phyloP scores from a whole-genome alignment of 2,888 invertebrate genomes.

The Drosophila subquinaria region DNA sequence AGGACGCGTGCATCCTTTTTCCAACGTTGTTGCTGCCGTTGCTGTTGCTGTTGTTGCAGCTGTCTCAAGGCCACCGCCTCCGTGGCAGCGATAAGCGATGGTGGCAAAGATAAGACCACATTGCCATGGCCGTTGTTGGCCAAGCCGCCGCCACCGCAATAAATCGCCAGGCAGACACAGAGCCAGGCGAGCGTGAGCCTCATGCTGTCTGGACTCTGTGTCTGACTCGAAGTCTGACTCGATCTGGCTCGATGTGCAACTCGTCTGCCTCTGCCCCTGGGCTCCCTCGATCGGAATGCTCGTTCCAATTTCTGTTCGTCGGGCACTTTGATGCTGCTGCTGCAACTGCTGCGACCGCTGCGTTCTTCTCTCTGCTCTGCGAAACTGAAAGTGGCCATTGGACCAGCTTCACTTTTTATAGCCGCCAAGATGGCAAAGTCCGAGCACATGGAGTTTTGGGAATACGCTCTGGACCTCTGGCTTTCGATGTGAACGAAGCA shows the following conservation, averaged over 20 bases:
- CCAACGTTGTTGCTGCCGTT: conserved; percentile 51
- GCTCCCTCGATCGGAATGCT: conserved; percentile 43
- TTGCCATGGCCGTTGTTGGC: conserved; percentile 66
- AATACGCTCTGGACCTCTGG: conserved; percentile 65
- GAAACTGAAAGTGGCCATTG: conserved; percentile 82
- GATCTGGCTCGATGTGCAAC: background rate
- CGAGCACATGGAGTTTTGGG: conserved; percentile 63
- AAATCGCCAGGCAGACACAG: conserved; percentile 81
- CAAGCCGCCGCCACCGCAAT: conserved; percentile 77
- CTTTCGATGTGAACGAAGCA: background rate
- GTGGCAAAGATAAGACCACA: conserved; percentile 83
- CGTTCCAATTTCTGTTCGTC: conserved; percentile 65
- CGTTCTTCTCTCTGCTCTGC: conserved; percentile 60
- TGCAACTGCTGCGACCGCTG: conserved; percentile 46
- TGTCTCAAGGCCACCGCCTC: conserved; percentile 79
- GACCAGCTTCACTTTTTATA: conserved; percentile 80
- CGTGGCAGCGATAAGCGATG: conserved; percentile 83
- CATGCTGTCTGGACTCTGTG: conserved; percentile 68
- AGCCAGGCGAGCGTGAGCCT: conserved; percentile 82
- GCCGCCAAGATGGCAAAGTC: conserved; percentile 35
- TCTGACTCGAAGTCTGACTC: background rate
- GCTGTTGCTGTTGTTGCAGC: conserved; percentile 41
- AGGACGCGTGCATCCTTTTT: conserved; percentile 80
- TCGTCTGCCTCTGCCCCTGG: conserved; percentile 40
- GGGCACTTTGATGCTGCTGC: conserved; percentile 51